Percentiles rank a stretch among this genome's conserved stretches.
phyloP scores from a whole-genome alignment of 2,797 vertebrate genomes.

The Brotula barbata region DNA sequence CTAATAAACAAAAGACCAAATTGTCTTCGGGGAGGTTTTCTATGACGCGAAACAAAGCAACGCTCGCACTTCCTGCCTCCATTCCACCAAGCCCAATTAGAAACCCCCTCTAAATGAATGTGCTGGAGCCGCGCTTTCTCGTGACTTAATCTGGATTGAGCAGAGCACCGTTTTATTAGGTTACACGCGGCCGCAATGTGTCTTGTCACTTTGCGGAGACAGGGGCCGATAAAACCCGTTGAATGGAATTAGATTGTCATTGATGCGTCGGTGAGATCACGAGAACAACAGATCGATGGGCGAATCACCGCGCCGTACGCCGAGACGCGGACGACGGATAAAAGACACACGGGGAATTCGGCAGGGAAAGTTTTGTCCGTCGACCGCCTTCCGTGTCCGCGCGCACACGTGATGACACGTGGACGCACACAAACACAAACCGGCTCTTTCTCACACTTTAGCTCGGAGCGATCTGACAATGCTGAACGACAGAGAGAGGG shows the following conservation, averaged over 20 bases:
- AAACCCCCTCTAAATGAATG: conserved; percentile 71
- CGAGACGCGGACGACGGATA: conserved; percentile 57
- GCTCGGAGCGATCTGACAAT: conserved; percentile 79
- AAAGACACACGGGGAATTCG: conserved; percentile 34
- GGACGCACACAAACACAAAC: conserved; percentile 38
- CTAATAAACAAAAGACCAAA: conserved; percentile 69
- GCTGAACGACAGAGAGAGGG: conserved; percentile 60
- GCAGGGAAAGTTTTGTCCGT: conserved; percentile 66
- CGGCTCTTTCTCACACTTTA: conserved; percentile 71
- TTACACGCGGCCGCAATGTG: conserved; percentile 80
- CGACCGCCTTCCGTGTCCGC: conserved; percentile 6
- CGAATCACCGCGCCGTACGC: conserved; percentile 67
- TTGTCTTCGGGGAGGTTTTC: conserved; percentile 41
- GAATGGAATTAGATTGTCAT: conserved; percentile 86
- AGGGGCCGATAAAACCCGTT: conserved; percentile 77
- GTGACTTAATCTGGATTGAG: conserved; percentile 83
- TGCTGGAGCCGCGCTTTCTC: conserved; percentile 52
- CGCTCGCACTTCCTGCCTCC: conserved; percentile 40
- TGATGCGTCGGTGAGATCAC: conserved; percentile 77
- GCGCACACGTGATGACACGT: conserved; percentile 5
- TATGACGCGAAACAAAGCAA: conserved; percentile 51
- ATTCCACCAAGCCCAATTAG: conserved; percentile 71
- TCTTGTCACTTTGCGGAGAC: conserved; percentile 85
- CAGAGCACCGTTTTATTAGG: conserved; percentile 76
- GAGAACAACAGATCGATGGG: conserved; percentile 84